Evolutionary conservation across 2,888 invertebrate species (phyloP).

Genomic region (Aphidoletes aphidimyza): DNA sequence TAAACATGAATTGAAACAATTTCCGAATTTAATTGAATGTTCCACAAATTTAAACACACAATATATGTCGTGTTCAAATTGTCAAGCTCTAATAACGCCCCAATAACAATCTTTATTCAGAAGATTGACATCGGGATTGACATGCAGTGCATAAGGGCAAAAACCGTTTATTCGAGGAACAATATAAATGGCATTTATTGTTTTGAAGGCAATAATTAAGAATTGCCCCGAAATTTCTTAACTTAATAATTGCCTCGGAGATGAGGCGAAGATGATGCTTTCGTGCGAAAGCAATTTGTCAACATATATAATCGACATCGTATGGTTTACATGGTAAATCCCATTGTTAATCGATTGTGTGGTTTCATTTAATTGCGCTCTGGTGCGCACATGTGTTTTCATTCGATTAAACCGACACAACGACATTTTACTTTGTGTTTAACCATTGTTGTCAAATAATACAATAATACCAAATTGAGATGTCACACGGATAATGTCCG

Average conservation of each 20-base stretch:
- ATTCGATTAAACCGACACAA: background rate
- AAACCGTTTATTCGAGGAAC: too few species aligned
- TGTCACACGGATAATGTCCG: constrained; percentile 14
- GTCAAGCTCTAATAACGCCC: too few species aligned
- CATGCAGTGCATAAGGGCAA: too few species aligned
- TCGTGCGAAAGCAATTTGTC: constrained; percentile 26
- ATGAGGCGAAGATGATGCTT: background rate
- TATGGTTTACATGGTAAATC: constrained; percentile 31
- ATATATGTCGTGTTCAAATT: too few species aligned
- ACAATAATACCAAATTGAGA: constrained; percentile 51
- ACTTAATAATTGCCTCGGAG: background rate
- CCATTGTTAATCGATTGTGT: background rate
- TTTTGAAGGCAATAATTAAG: too few species aligned
- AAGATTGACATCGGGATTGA: too few species aligned
- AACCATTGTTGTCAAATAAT: constrained; percentile 16
- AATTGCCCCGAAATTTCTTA: background rate
- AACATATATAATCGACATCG: background rate
- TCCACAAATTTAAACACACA: too few species aligned
- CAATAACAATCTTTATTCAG: too few species aligned
- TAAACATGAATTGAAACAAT: too few species aligned
- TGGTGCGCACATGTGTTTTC: background rate
- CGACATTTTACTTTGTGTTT: background rate
- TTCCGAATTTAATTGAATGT: too few species aligned
- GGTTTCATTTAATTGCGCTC: constrained; percentile 27
- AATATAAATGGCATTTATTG: too few species aligned